These are phyloP conservation scores for Acheta domesticus DNA, from an alignment of 2,888 invertebrate species.

Conservation along the genomic window DNA sequence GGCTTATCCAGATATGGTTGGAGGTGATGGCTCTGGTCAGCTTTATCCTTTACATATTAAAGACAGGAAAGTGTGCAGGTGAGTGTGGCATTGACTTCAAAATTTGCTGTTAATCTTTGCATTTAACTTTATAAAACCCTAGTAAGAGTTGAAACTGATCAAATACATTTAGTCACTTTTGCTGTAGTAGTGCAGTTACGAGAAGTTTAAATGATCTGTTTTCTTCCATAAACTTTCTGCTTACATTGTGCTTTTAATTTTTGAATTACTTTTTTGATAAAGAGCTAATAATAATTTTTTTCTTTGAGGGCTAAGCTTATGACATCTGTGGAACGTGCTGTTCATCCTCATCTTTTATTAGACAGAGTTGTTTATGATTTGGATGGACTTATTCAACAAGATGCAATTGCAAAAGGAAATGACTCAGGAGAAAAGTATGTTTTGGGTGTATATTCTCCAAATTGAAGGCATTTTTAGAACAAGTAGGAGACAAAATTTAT, in stretches of 20 bases:
- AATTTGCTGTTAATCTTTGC: slow-evolving; percentile 12
- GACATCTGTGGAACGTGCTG: slow-evolving; percentile 64
- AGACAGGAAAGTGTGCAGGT: slow-evolving; percentile 55
- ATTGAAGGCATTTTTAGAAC: too few relatives aligned
- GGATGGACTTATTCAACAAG: slow-evolving; percentile 51
- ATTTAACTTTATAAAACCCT: slow-evolving; percentile 27
- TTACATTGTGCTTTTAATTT: too few relatives aligned
- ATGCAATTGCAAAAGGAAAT: neutral
- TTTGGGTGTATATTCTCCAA: too few relatives aligned
- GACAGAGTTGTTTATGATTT: slow-evolving; percentile 69
- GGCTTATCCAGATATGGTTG: slow-evolving; percentile 70
- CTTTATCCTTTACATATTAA: slow-evolving; percentile 60
- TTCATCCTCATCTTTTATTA: slow-evolving; percentile 58
- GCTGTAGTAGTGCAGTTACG: too few relatives aligned
- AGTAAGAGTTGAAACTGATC: too few relatives aligned
- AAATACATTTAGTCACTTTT: too few relatives aligned
- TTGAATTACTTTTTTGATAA: too few relatives aligned
- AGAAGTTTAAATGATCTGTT: too few relatives aligned
- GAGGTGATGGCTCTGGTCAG: slow-evolving; percentile 52
- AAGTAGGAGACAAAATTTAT: neutral
- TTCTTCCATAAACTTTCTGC: too few relatives aligned
- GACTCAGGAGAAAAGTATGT: slow-evolving; percentile 22
- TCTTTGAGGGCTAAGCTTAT: slow-evolving; percentile 55
- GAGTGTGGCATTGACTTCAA: slow-evolving; percentile 38
- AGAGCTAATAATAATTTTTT: too few relatives aligned